phyloP scores from a whole-genome alignment of 2,797 vertebrate species.

The Diceros bicornis region DNA sequence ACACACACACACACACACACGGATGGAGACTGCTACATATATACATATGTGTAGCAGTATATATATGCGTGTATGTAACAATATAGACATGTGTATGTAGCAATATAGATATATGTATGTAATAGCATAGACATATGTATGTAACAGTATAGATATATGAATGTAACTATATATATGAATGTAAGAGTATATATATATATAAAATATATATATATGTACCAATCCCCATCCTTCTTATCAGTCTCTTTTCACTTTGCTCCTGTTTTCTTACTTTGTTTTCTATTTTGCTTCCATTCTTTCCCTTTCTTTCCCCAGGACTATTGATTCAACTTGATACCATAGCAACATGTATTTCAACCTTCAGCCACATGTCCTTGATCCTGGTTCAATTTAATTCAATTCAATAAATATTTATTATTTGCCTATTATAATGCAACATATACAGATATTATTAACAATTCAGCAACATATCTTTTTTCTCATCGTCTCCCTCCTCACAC shows the following conservation, averaged over 20 bases:
- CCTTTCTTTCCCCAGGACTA: neutral
- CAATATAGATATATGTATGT: no score
- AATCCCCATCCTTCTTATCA: neutral
- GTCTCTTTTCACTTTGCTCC: neutral
- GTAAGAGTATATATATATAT: neutral
- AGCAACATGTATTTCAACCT: conserved; percentile 1
- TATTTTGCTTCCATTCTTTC: neutral
- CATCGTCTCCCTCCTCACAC: neutral
- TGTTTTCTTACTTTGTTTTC: conserved; percentile 36
- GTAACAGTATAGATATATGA: no score
- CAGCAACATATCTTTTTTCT: neutral
- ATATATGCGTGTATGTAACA: neutral
- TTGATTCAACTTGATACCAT: neutral
- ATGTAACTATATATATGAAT: no score
- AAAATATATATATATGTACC: neutral
- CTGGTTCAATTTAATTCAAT: conserved; percentile 21
- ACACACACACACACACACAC: neutral
- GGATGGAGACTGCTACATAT: neutral
- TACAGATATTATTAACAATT: neutral
- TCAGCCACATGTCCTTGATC: neutral
- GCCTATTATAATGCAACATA: neutral
- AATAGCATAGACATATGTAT: no score
- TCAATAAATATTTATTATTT: conserved; percentile 69
- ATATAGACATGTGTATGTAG: no score
- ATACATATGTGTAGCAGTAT: neutral